Percentiles rank a stretch among this genome's conserved stretches.
phyloP scores from a whole-genome alignment of 2,797 vertebrate genomes.

The Eleutherodactylus coqui region DNA sequence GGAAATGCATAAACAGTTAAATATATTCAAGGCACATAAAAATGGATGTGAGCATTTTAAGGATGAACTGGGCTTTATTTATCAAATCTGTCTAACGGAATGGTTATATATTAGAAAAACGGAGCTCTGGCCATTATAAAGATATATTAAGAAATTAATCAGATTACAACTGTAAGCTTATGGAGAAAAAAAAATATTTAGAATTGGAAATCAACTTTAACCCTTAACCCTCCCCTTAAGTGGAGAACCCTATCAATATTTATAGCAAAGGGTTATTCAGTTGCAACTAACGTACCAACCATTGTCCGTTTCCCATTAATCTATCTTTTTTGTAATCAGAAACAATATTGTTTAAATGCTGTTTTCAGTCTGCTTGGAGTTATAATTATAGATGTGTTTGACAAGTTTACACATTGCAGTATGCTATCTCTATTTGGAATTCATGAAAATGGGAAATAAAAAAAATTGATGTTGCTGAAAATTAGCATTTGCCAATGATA shows the following conservation, averaged over 20 bases:
- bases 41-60: too few species aligned
- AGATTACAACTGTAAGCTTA: not conserved
- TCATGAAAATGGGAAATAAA: conserved; percentile 1
- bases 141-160: not conserved
- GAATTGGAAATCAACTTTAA: not conserved
- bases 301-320: not conserved
- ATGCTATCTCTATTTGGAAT: conserved; percentile 1
- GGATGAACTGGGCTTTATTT: not conserved
- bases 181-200: not conserved
- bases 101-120: too few species aligned
- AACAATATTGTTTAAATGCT: not conserved
- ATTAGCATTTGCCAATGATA: not conserved
- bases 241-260: not conserved
- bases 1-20: too few species aligned
- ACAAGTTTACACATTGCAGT: conserved; percentile 13
- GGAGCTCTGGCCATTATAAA: not conserved
- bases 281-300: not conserved
- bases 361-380: not conserved
- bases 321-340: not conserved
- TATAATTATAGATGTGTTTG: not conserved
- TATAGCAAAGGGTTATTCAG: not conserved
- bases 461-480: not conserved
- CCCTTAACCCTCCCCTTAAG: too few species aligned
- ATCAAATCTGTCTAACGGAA: too few species aligned
- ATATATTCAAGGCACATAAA: too few species aligned